phyloP scores from a whole-genome alignment of 2,888 invertebrate species.

The Athalia cordata region DNA sequence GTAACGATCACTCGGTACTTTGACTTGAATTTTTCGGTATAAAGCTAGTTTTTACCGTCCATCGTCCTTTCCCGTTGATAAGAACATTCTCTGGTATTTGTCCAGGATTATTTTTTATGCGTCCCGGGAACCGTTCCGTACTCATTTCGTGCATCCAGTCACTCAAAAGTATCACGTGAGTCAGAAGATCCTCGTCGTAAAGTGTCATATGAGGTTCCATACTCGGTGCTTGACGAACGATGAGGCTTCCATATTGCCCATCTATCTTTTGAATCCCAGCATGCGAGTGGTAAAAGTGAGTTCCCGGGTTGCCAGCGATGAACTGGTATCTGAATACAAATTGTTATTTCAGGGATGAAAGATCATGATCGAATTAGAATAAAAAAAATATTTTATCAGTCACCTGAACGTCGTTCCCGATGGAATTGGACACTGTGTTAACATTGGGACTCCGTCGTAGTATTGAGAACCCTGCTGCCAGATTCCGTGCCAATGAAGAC shows the following conservation, averaged over 20 bases:
- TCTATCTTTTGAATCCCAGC: slow-evolving; percentile 50
- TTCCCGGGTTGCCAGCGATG: slow-evolving; percentile 52
- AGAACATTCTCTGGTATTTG: slow-evolving; percentile 68
- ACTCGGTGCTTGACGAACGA: slow-evolving; percentile 47
- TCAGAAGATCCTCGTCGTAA: slow-evolving; percentile 50
- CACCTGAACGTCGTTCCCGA: slow-evolving; percentile 41
- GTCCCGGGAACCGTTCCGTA: slow-evolving; percentile 71
- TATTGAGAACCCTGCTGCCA: slow-evolving; percentile 41
- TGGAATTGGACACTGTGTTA: slow-evolving; percentile 40
- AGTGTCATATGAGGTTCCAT: slow-evolving; percentile 41
- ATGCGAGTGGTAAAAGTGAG: slow-evolving; percentile 60
- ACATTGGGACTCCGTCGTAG: slow-evolving; percentile 40
- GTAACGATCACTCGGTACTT: background rate
- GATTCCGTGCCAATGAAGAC: slow-evolving; percentile 41
- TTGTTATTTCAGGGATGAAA: no score
- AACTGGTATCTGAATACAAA: slow-evolving; percentile 52
- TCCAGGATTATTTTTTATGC: slow-evolving; percentile 70
- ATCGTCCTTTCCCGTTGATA: slow-evolving; percentile 67
- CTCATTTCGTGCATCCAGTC: slow-evolving; percentile 60
- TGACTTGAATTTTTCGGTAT: background rate
- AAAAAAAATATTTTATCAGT: background rate
- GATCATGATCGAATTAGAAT: background rate
- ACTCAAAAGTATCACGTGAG: slow-evolving; percentile 49
- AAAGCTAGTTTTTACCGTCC: slow-evolving; percentile 53
- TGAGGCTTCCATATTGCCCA: slow-evolving; percentile 53